Percentiles rank a stretch among this genome's conserved stretches.
These are phyloP conservation scores for Spongilla lacustris DNA, from an alignment of 37 sponge, comb jelly and placozoan genomes.

Conservation along the genomic window DNA sequence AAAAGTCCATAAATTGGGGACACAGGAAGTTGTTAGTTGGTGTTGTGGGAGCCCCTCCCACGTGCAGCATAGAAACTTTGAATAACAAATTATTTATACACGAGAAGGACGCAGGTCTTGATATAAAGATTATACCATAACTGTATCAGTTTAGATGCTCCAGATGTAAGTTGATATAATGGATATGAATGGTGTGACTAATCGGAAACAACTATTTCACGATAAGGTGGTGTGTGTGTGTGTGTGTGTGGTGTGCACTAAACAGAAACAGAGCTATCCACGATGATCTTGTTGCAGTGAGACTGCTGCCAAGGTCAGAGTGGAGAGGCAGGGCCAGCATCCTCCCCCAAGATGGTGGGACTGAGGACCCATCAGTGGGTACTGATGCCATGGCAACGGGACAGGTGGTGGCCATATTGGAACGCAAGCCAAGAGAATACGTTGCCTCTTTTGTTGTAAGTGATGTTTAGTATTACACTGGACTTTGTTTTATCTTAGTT, in stretches of 20 bases:
- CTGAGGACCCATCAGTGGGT: not conserved
- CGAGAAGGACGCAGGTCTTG: no score
- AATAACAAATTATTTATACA: no score
- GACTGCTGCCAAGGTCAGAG: conserved; percentile 39
- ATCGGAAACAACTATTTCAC: not conserved
- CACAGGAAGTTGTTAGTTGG: no score
- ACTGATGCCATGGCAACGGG: conserved; percentile 49
- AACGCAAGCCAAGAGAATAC: conserved; percentile 34
- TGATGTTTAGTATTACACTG: not conserved
- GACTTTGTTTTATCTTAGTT: not conserved
- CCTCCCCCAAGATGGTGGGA: conserved; percentile 3
- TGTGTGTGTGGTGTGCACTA: conserved; percentile 16
- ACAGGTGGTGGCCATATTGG: conserved; percentile 65
- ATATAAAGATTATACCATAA: no score
- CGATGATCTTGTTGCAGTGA: conserved; percentile 71
- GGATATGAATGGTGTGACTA: not conserved
- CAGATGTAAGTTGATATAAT: not conserved
- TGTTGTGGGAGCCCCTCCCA: no score
- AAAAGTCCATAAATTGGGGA: no score
- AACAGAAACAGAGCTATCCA: conserved; percentile 77
- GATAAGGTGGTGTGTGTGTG: not conserved
- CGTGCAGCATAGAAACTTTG: no score
- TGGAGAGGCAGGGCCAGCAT: conserved; percentile 16
- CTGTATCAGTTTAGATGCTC: no score
- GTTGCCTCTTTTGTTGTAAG: conserved; percentile 76